Percentiles rank a stretch among this genome's conserved stretches.
phyloP scores from a whole-genome alignment of 2,888 invertebrate species.

The Lochmaea capreae region DNA sequence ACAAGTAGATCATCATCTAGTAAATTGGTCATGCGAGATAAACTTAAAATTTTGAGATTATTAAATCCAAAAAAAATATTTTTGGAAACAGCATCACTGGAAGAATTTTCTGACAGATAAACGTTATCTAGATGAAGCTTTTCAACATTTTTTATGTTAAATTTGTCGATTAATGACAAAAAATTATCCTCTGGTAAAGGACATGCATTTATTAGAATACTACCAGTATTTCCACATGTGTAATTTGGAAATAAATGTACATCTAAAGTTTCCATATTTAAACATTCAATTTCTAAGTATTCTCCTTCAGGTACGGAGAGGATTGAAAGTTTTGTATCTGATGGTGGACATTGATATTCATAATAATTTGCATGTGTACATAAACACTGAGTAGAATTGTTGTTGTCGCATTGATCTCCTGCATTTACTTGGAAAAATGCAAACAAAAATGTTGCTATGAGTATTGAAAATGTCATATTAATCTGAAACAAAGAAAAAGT shows the following conservation, averaged over 20 bases:
- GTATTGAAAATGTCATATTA: constrained; percentile 22
- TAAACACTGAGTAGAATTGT: not conserved
- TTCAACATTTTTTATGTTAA: constrained; percentile 59
- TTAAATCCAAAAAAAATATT: constrained; percentile 25
- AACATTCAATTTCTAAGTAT: constrained; percentile 47
- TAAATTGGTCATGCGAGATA: constrained; percentile 5
- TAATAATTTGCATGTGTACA: constrained; percentile 36
- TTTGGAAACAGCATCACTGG: constrained; percentile 23
- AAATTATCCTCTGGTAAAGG: constrained; percentile 68
- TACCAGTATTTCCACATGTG: constrained; percentile 66
- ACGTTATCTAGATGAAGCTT: constrained; percentile 24
- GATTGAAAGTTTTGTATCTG: constrained; percentile 31
- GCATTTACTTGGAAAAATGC: not conserved
- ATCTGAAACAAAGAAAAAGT: constrained; percentile 16
- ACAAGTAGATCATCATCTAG: constrained; percentile 46
- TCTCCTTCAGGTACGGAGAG: constrained; percentile 37
- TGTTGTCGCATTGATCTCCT: not conserved
- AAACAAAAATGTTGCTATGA: not conserved
- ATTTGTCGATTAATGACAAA: constrained; percentile 65
- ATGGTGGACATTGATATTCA: constrained; percentile 50
- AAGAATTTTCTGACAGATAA: not conserved
- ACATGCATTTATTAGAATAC: constrained; percentile 69
- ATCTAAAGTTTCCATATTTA: constrained; percentile 52
- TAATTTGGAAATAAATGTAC: constrained; percentile 67
- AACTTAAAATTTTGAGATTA: constrained; percentile 12